phyloP scores from a whole-genome alignment of 2,797 vertebrate genomes.

The Dendrocincla tyrannina region DNA sequence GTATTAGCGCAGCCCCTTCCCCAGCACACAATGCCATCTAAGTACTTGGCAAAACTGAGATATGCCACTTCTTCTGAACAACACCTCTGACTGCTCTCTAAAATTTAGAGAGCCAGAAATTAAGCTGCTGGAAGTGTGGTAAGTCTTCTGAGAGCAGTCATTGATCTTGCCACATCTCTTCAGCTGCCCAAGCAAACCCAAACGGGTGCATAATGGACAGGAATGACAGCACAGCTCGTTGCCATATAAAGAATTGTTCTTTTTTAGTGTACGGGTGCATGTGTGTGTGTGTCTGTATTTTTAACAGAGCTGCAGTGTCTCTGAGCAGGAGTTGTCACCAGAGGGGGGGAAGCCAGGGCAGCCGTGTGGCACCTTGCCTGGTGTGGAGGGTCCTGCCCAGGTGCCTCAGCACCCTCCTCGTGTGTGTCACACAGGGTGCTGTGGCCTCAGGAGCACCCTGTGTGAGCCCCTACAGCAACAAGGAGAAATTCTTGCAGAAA shows the following conservation, averaged over 20 bases:
- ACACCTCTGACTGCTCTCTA: neutral
- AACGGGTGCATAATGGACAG: neutral
- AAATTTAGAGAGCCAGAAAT: neutral
- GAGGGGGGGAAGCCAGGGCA: neutral
- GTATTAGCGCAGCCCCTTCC: neutral
- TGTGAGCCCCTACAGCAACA: accelerated
- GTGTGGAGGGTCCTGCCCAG: neutral
- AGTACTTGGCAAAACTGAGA: neutral
- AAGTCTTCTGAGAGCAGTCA: neutral
- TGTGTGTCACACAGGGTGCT: accelerated
- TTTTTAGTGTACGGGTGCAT: neutral
- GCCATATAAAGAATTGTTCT: neutral
- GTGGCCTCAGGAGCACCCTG: neutral
- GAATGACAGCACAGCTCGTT: neutral
- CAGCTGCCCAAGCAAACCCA: neutral
- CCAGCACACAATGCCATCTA: neutral
- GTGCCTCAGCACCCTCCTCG: neutral
- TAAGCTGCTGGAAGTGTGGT: neutral
- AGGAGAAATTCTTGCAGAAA: neutral
- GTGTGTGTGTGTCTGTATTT: neutral
- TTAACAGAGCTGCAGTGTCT: conserved; percentile 31
- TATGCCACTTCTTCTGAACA: neutral
- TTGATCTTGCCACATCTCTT: neutral
- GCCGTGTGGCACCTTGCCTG: neutral
- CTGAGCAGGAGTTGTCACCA: neutral